phyloP scores from a whole-genome alignment of 1,140 invertebrate species.

The Atta cephalotes region DNA sequence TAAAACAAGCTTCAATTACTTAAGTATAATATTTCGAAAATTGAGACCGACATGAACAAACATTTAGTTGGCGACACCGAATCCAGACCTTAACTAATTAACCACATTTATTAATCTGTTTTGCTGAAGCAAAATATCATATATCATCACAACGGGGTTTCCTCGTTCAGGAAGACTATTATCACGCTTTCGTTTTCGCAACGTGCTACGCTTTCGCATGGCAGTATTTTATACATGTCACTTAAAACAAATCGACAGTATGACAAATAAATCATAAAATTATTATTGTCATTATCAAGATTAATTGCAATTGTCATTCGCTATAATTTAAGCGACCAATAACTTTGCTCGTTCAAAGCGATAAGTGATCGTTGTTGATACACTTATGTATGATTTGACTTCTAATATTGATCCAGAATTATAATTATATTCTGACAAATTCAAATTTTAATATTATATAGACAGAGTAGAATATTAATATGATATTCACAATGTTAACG shows the following conservation, averaged over 20 bases:
- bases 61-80: conserved; percentile 12
- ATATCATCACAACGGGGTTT: background rate
- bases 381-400: background rate
- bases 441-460: background rate
- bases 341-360: conserved; percentile 18
- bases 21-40: background rate
- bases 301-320: background rate
- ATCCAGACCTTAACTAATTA: conserved; percentile 36
- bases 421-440: background rate
- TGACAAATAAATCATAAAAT: conserved; percentile 17
- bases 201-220: conserved; percentile 40
- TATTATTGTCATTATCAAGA: background rate
- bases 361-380: conserved; percentile 17
- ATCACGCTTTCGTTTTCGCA: background rate
- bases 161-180: conserved; percentile 5
- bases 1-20: background rate
- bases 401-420: background rate
- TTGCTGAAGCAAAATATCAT: conserved; percentile 24
- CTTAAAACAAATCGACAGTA: conserved; percentile 13
- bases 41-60: background rate
- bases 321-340: background rate
- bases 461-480: background rate
- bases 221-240: conserved; percentile 66
- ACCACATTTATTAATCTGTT: conserved; percentile 42
- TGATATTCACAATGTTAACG: background rate